A percentile compares a stretch with the other conserved stretches of the same genome.
Evolutionary conservation across 2,888 invertebrate species (phyloP).

Genomic region (Heteromyza rotundicornis): DNA sequence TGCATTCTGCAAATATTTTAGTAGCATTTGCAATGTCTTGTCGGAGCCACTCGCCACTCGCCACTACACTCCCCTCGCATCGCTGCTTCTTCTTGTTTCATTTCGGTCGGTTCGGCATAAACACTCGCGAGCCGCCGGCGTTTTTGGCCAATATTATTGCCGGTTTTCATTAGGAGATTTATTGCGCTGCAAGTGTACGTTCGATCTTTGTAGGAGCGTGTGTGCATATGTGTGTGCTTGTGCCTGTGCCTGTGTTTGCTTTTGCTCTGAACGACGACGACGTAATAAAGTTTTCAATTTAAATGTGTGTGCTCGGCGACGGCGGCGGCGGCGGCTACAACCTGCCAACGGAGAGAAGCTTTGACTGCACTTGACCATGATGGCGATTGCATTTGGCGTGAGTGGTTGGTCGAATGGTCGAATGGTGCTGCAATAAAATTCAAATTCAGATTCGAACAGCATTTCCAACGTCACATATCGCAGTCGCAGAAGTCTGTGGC

Average conservation of each 20-base stretch:
- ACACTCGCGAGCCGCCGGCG: conserved; percentile 40
- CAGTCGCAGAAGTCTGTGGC: not conserved
- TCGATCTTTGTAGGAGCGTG: too few species aligned
- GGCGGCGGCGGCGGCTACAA: too few species aligned
- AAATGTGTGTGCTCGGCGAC: not conserved
- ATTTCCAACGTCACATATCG: not conserved
- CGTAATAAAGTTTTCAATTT: conserved; percentile 1
- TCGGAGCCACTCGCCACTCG: not conserved
- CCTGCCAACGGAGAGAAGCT: conserved; percentile 4
- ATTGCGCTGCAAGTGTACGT: too few species aligned
- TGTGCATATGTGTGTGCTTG: too few species aligned
- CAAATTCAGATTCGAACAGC: too few species aligned
- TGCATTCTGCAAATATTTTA: not conserved
- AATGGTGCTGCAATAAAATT: conserved; percentile 39
- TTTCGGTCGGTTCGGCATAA: conserved; percentile 40
- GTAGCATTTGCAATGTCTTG: not conserved
- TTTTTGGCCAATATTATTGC: conserved; percentile 47
- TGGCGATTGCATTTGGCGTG: conserved; percentile 24
- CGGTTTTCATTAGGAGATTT: conserved; percentile 56
- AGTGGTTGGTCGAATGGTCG: too few species aligned
- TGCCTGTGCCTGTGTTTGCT: too few species aligned
- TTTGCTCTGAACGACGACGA: not conserved
- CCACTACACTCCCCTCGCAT: not conserved
- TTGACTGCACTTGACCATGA: conserved; percentile 43
- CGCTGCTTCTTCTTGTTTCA: not conserved